Percentiles rank a stretch among this genome's conserved stretches.
Conservation (phyloP, 2,113 vertebrate species). For the Sceloporus tristichus region DNA sequence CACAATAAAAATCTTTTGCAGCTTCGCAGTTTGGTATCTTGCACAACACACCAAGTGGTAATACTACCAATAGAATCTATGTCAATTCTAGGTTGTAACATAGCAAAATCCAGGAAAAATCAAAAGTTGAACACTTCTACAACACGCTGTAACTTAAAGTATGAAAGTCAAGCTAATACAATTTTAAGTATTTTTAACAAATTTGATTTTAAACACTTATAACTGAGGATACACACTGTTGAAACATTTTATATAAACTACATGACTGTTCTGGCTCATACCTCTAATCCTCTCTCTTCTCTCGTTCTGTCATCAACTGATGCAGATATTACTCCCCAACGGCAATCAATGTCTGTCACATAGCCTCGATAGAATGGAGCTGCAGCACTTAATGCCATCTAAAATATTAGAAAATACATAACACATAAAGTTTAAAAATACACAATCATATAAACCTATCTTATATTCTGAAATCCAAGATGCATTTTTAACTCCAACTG, state of each 20-base stretch:
- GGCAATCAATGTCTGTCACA: slow-evolving; percentile 96
- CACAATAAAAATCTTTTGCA: too few relatives aligned
- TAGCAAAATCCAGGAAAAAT: too few relatives aligned
- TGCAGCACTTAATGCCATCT: slow-evolving; percentile 98
- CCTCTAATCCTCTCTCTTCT: slow-evolving; percentile 95
- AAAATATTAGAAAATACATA: slow-evolving; percentile 35
- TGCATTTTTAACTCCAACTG: neutral
- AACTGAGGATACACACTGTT: fast-evolving
- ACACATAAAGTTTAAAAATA: slow-evolving; percentile 19
- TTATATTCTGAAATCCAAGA: neutral
- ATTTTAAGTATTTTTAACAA: neutral
- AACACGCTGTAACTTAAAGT: too few relatives aligned
- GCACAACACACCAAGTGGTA: too few relatives aligned
- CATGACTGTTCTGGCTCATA: slow-evolving; percentile 57
- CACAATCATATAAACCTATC: neutral
- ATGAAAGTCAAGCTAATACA: neutral
- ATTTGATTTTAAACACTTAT: neutral
- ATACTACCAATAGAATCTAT: too few relatives aligned
- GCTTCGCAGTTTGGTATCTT: too few relatives aligned
- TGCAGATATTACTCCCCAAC: slow-evolving; percentile 97
- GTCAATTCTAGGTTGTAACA: too few relatives aligned
- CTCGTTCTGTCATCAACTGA: slow-evolving; percentile 95
- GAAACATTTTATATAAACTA: neutral
- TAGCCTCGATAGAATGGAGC: slow-evolving; percentile 96
- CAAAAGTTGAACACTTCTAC: too few relatives aligned